Evolutionary conservation across 2,888 invertebrate genomes (phyloP).

Genomic region (Epinotia bilunana): DNA sequence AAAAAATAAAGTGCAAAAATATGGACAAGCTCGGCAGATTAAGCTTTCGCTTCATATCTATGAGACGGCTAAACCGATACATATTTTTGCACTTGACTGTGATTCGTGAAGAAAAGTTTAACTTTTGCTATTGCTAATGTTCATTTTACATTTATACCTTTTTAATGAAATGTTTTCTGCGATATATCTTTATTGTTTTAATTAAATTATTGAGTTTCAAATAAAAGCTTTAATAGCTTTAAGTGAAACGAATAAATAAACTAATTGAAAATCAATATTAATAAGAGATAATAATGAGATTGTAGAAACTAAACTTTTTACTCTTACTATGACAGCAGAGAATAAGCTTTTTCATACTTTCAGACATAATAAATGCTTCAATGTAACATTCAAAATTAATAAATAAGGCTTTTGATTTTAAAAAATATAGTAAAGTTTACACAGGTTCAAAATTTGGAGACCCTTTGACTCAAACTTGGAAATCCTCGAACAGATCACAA

Average conservation of each 20-base stretch:
- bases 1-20: too few relatives aligned
- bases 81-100: too few relatives aligned
- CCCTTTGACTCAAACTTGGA: not conserved
- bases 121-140: too few relatives aligned
- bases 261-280: not conserved
- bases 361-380: not conserved
- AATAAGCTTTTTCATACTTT: not conserved
- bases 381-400: not conserved
- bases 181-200: not conserved
- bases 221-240: too few relatives aligned
- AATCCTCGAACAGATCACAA: constrained; percentile 40
- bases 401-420: not conserved
- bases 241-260: too few relatives aligned
- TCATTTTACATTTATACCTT: too few relatives aligned
- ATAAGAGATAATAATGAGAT: too few relatives aligned
- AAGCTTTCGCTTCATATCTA: too few relatives aligned
- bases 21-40: too few relatives aligned
- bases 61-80: too few relatives aligned
- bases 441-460: not conserved
- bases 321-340: not conserved
- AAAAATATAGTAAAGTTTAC: not conserved
- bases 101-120: too few relatives aligned
- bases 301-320: not conserved
- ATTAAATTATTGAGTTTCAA: not conserved
- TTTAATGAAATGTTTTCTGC: too few relatives aligned